Evolutionary conservation across 2,113 vertebrate genomes (phyloP).

Genomic region (Caracal caracal): DNA sequence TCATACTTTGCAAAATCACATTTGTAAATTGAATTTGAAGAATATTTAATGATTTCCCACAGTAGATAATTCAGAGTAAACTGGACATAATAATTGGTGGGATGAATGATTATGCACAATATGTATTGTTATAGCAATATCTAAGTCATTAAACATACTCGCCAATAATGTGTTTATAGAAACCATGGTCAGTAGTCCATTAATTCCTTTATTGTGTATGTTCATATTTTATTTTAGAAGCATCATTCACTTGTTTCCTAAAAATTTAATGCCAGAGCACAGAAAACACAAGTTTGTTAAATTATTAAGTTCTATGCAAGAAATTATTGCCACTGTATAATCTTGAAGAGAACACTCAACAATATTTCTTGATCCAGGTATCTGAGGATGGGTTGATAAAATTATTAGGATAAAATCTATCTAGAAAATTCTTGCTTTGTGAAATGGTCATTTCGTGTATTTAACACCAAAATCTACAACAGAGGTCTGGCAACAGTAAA

Average conservation of each 20-base stretch:
- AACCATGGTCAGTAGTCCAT: background rate
- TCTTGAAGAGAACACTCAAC: background rate
- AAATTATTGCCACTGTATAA: background rate
- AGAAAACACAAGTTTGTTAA: background rate
- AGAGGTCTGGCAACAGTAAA: background rate
- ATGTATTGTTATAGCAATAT: background rate
- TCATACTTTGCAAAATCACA: constrained; percentile 7
- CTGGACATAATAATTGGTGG: background rate
- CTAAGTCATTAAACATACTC: background rate
- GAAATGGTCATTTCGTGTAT: background rate
- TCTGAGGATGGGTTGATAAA: background rate
- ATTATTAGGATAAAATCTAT: background rate
- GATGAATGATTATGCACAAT: constrained; percentile 9
- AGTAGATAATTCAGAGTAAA: background rate
- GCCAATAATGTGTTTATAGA: background rate
- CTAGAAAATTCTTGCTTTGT: background rate
- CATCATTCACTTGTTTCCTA: background rate
- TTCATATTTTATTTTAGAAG: constrained; percentile 37
- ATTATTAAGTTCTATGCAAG: background rate
- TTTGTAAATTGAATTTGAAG: constrained; percentile 9
- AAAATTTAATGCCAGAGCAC: background rate
- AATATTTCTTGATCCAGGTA: background rate
- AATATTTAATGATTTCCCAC: background rate
- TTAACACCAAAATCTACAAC: background rate
- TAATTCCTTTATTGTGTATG: background rate